A percentile compares a stretch with the other conserved stretches of the same genome.
Evolutionary conservation across 2,797 vertebrate genomes (phyloP).

Genomic region (Salmo trutta): DNA sequence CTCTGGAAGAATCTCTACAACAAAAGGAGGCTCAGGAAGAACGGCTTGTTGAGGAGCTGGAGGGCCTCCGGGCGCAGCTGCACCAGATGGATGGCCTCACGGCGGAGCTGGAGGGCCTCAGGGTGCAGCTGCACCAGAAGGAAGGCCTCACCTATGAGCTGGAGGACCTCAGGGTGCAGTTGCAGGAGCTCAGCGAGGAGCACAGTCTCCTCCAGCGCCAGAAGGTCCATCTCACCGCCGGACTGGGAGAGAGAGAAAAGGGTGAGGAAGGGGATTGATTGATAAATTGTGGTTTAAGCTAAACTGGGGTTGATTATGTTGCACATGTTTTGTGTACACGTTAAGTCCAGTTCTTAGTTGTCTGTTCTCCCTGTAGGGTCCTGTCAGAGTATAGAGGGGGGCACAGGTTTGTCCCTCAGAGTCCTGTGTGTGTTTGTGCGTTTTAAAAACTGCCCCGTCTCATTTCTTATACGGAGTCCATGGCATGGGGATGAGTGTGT

Average conservation of each 20-base stretch:
- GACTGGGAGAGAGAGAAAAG: conserved; percentile 77
- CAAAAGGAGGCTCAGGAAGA: conserved; percentile 78
- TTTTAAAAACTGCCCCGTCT: not conserved
- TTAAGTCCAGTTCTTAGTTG: conserved; percentile 57
- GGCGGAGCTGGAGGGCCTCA: conserved; percentile 78
- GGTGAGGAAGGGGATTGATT: conserved; percentile 67
- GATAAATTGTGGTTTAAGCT: not conserved
- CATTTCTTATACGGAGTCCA: not conserved
- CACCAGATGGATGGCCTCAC: no score
- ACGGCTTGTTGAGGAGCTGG: no score
- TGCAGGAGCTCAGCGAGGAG: conserved; percentile 81
- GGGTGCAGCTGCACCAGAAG: conserved; percentile 86
- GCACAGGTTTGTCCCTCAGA: conserved; percentile 76
- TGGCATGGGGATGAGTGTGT: not conserved
- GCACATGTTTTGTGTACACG: not conserved
- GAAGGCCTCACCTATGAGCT: conserved; percentile 82
- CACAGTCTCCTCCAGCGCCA: conserved; percentile 38
- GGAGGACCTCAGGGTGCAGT: conserved; percentile 76
- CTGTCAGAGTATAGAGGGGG: conserved; percentile 67
- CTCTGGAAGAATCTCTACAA: conserved; percentile 82
- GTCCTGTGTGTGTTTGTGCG: conserved; percentile 30
- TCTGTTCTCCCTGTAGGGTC: conserved; percentile 73
- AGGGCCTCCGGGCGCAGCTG: no score
- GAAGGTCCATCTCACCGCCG: conserved; percentile 54
- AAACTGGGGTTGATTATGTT: not conserved